Conservation (phyloP, 92 coral and sea anemone species). For the Palythoa grandis region DNA sequence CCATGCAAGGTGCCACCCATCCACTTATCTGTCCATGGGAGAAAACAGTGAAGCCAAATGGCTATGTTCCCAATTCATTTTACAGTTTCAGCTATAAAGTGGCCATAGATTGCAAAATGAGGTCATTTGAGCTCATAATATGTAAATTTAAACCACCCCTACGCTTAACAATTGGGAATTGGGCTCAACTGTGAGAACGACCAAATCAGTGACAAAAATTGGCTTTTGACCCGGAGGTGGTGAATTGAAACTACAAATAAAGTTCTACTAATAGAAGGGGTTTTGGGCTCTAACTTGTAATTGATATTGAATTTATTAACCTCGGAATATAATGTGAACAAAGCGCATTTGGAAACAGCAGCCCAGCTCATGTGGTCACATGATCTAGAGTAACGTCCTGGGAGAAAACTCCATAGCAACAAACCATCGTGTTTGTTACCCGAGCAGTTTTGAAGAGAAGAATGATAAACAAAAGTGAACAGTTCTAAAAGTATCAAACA, state of each 20-base stretch:
- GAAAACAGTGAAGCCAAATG: neutral
- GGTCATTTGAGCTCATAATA: neutral
- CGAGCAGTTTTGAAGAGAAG: too few relatives aligned
- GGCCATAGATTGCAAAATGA: neutral
- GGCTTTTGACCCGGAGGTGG: neutral
- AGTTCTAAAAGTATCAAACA: too few relatives aligned
- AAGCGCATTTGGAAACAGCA: too few relatives aligned
- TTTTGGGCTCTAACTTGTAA: too few relatives aligned
- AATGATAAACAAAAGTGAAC: too few relatives aligned
- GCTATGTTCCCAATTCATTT: neutral
- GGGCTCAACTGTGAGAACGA: neutral
- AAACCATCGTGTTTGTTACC: too few relatives aligned
- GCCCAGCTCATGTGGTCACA: too few relatives aligned
- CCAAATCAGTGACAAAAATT: neutral
- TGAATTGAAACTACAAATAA: neutral
- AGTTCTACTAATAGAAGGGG: neutral
- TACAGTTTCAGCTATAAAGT: neutral
- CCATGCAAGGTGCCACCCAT: too few relatives aligned
- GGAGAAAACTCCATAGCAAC: too few relatives aligned
- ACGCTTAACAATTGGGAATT: neutral
- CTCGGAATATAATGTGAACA: too few relatives aligned
- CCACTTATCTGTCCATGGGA: neutral
- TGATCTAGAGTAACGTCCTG: too few relatives aligned
- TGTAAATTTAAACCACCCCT: conserved; percentile 11
- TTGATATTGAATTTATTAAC: too few relatives aligned